Evolutionary conservation across 2,113 vertebrate genomes (phyloP).

Genomic region (Typhlomys cinereus): DNA sequence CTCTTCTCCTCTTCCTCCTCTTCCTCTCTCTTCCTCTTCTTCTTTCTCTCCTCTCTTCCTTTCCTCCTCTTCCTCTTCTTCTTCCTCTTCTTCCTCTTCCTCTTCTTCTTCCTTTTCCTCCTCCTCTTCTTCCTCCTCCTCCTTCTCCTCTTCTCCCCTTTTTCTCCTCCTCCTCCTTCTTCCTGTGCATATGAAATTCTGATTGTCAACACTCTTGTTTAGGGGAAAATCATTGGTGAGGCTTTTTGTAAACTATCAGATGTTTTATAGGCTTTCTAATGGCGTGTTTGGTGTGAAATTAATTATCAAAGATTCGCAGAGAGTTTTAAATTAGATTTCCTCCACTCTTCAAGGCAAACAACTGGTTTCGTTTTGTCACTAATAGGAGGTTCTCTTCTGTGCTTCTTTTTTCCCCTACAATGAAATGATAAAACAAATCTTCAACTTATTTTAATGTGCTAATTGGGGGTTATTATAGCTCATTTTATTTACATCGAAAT

Average conservation of each 20-base stretch:
- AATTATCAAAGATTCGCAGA: constrained; percentile 71
- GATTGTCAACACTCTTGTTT: constrained; percentile 62
- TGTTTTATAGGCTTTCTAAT: constrained; percentile 70
- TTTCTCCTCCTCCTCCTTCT: background rate
- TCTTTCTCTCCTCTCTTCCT: background rate
- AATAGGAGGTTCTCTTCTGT: constrained; percentile 74
- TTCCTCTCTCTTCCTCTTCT: background rate
- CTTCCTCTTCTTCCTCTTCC: background rate
- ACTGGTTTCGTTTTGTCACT: constrained; percentile 58
- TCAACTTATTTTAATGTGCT: constrained; percentile 82
- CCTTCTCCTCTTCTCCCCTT: no score
- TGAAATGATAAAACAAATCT: constrained; percentile 77
- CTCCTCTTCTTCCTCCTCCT: background rate
- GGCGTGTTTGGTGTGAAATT: constrained; percentile 70
- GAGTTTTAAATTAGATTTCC: constrained; percentile 74
- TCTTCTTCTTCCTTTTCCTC: background rate
- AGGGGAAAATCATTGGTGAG: constrained; percentile 70
- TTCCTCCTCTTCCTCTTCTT: background rate
- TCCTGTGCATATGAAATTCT: constrained; percentile 16
- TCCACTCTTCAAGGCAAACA: constrained; percentile 74
- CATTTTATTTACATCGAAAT: constrained; percentile 86
- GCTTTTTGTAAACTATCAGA: constrained; percentile 62
- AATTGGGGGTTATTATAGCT: constrained; percentile 86
- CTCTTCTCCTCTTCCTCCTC: background rate
- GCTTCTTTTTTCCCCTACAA: constrained; percentile 73